Percentiles rank a stretch among this genome's conserved stretches.
These are phyloP conservation scores for Caligus rogercresseyi DNA, from an alignment of 1,140 invertebrate genomes.

Conservation along the genomic window DNA sequence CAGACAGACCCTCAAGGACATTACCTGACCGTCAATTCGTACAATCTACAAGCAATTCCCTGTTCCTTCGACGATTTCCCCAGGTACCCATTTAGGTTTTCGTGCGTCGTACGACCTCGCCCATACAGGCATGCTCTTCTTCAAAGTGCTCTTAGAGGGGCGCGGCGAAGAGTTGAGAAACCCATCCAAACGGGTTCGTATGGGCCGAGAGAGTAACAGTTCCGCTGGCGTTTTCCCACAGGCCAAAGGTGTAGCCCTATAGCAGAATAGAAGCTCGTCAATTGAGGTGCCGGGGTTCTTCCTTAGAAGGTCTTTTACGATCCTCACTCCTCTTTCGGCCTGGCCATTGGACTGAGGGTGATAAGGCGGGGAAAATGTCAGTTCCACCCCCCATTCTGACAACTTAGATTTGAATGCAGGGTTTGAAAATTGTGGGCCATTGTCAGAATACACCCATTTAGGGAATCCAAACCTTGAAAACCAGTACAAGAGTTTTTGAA, in stretches of 20 bases:
- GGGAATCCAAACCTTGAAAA: not conserved
- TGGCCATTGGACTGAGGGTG: not conserved
- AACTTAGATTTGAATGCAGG: not conserved
- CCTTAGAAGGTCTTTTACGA: not conserved
- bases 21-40: no score
- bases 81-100: no score
- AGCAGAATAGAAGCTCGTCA: not conserved
- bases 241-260: not conserved
- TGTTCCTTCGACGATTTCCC: no score
- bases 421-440: not conserved
- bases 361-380: not conserved
- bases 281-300: not conserved
- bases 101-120: no score
- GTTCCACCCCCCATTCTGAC: not conserved
- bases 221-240: not conserved
- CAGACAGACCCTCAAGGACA: no score
- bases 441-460: not conserved
- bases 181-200: not conserved
- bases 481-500: not conserved
- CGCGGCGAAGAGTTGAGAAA: no score
- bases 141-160: no score
- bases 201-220: not conserved
- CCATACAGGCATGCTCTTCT: no score
- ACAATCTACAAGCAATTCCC: no score
- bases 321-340: not conserved